Evolutionary conservation across 2,797 vertebrate genomes (phyloP), one percentile per base, ranked within the genome.

Genomic region (Acipenser transmontanus): DNA sequence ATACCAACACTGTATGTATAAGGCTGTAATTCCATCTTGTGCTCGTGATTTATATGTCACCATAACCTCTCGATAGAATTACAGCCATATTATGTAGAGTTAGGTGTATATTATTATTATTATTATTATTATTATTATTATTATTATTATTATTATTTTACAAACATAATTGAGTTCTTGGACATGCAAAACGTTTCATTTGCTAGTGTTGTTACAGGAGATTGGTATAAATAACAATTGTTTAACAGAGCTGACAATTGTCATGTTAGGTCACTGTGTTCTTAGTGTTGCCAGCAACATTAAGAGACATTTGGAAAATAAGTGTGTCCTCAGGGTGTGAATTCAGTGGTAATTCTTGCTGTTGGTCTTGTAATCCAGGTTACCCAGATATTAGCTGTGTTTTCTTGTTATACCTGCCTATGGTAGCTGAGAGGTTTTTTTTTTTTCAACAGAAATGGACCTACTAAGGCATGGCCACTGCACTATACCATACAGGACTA

Each of bases 121-220:
- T 20, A 20, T 20, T 20, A 20, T 20, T 20, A 20, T 20, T 20
- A 20, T 20, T 20, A 20, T 20, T 20, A 20, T 20, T 20, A 20
- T 34, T 34, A 34, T 34, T 34, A 34, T 34, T 34, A 34, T 34
- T 34, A 34, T 34, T 34, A 34, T 17, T 57, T 59, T 11, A 60
- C 57, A 50, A 68, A 62, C 60, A 62, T 50, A 62, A 68, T 61
- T 59, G 54, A 68, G 60, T 56, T 8, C n/a, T 52, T 17, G 8
- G 13, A 6, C 60, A 61, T 8, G 9, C 14, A 7, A 47, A 8
- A 9, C 57, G 7, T 60, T 12, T 61, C 60, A 61, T 61, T 61
- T 61, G 60, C 60, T 47, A 61, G 20, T 61, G 60, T 7, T 47
- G 17, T 9, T 13, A 61, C 11, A 12, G 6, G 9, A 61, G 4